Conservation (phyloP, 2,797 vertebrate species). For the Pipistrellus nathusii region DNA sequence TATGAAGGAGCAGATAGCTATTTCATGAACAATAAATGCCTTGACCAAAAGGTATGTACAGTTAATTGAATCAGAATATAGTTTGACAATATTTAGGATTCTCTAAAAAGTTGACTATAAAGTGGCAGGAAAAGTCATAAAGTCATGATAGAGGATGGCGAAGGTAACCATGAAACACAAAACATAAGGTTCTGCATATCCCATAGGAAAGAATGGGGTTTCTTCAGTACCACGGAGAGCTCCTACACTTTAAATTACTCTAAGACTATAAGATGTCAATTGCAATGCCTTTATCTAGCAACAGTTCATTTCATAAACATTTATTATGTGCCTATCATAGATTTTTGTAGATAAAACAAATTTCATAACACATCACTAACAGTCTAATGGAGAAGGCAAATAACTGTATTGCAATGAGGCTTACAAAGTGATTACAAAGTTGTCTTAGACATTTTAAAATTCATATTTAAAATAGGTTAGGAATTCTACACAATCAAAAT, state of each 20-base stretch:
- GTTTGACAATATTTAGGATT: background rate
- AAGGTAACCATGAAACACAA: background rate
- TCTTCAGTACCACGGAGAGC: conserved; percentile 71
- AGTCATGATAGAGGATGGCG: background rate
- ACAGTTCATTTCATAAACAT: background rate
- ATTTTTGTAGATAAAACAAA: background rate
- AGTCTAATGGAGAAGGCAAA: background rate
- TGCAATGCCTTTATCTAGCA: background rate
- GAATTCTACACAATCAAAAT: background rate
- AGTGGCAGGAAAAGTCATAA: background rate
- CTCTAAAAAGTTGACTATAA: background rate
- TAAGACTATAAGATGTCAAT: background rate
- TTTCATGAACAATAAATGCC: background rate
- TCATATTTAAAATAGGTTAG: conserved; percentile 46
- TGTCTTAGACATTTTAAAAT: conserved; percentile 16
- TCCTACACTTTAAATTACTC: background rate
- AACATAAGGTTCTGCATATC: background rate
- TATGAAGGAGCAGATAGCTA: background rate
- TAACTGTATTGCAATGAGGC: background rate
- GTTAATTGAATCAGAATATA: background rate
- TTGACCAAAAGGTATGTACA: background rate
- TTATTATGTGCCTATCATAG: background rate
- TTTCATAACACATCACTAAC: background rate
- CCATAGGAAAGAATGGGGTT: background rate
- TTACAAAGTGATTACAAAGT: conserved; percentile 44